phyloP scores from a whole-genome alignment of 2,797 vertebrate species.

The Sardinella longiceps region DNA sequence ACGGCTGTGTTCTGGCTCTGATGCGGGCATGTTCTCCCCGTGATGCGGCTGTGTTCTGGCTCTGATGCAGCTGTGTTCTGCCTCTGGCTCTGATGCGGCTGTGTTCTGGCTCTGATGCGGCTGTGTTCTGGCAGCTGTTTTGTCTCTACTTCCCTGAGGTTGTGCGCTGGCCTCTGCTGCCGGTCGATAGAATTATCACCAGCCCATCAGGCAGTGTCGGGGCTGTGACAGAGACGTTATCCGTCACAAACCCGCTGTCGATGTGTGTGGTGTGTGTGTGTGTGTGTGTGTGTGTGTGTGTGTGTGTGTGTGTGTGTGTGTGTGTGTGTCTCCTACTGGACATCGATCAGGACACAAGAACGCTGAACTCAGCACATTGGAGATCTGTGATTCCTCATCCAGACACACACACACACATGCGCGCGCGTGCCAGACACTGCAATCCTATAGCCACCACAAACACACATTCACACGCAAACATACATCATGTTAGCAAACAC shows the following conservation, averaged over 20 bases:
- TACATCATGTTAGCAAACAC: background rate
- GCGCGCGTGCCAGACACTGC: background rate
- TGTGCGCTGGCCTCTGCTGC: too few species aligned
- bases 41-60: too few species aligned
- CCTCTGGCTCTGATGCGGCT: too few species aligned
- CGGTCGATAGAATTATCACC: background rate
- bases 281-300: conserved; percentile 17
- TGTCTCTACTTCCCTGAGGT: too few species aligned
- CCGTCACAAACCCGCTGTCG: background rate
- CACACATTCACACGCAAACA: background rate
- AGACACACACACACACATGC: background rate
- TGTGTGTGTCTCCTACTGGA: background rate
- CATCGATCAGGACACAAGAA: background rate
- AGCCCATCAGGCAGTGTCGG: background rate
- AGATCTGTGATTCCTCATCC: background rate
- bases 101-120: background rate
- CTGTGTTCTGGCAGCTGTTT: background rate
- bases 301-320: conserved; percentile 12
- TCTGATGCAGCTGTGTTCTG: too few species aligned
- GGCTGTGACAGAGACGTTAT: background rate
- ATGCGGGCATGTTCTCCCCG: too few species aligned
- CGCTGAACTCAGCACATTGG: background rate
- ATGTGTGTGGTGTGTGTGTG: background rate
- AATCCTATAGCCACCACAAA: background rate
- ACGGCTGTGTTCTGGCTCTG: too few species aligned